Percentiles rank a stretch among this genome's conserved stretches.
Conservation (phyloP, 2,888 invertebrate genomes). For the Amphipoea oculea region DNA sequence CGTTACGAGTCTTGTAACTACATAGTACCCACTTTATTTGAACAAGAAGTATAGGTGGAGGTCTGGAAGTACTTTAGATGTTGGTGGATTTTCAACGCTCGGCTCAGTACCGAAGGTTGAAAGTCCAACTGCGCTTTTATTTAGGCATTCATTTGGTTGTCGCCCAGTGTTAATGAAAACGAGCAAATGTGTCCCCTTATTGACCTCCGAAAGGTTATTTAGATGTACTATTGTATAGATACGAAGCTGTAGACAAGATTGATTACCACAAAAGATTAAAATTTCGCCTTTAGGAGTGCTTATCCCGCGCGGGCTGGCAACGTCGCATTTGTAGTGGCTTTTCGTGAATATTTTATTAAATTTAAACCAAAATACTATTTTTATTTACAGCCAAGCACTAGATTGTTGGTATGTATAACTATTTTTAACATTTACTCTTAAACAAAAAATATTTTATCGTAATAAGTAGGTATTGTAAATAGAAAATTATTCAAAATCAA, state of each 20-base stretch:
- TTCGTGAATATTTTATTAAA: too few species aligned
- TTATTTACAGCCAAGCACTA: too few species aligned
- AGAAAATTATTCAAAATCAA: too few species aligned
- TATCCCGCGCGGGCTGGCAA: too few species aligned
- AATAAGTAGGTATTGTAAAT: too few species aligned
- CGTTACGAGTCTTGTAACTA: slow-evolving; percentile 18
- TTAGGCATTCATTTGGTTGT: not conserved
- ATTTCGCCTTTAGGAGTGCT: not conserved
- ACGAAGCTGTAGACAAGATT: not conserved
- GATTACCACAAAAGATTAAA: not conserved
- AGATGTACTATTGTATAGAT: not conserved
- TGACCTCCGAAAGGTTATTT: not conserved
- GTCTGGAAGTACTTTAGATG: not conserved
- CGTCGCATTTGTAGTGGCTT: too few species aligned
- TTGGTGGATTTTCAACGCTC: not conserved
- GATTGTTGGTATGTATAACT: too few species aligned
- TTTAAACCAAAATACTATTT: too few species aligned
- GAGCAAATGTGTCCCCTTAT: not conserved
- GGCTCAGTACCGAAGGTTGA: rapidly evolving
- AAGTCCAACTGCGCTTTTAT: not conserved
- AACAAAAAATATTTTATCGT: too few species aligned
- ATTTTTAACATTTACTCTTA: too few species aligned
- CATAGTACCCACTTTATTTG: slow-evolving; percentile 25
- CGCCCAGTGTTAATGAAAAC: not conserved
- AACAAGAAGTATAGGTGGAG: not conserved